phyloP scores from a whole-genome alignment of 2,888 invertebrate genomes.

The Margaritifera margaritifera region DNA sequence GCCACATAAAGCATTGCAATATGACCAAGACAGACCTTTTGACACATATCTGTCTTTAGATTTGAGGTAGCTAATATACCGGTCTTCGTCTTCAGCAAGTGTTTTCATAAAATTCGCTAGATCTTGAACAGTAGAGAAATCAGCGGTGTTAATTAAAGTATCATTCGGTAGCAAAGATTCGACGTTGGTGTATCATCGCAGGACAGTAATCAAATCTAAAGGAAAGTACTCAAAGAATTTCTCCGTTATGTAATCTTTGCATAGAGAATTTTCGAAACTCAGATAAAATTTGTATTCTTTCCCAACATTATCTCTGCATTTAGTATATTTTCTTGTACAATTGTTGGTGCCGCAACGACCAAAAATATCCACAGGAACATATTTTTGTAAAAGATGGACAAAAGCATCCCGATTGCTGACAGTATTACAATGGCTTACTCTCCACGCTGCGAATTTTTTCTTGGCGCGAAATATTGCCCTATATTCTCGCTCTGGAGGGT shows the following conservation, averaged over 20 bases:
- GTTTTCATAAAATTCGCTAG: constrained; percentile 13
- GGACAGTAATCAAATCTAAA: constrained; percentile 57
- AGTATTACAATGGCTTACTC: constrained; percentile 45
- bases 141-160: constrained; percentile 66
- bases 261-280: constrained; percentile 64
- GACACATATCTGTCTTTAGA: constrained; percentile 16
- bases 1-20: constrained; percentile 14
- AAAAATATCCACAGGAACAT: constrained; percentile 37
- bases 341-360: constrained; percentile 34
- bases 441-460: constrained; percentile 37
- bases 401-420: constrained; percentile 34
- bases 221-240: constrained; percentile 56
- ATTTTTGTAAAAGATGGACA: constrained; percentile 26
- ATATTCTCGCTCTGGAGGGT: constrained; percentile 3
- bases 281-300: constrained; percentile 60
- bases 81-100: constrained; percentile 14
- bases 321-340: neutral
- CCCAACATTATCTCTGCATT: constrained; percentile 7
- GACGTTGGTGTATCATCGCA: constrained; percentile 63
- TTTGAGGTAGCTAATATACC: constrained; percentile 20
- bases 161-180: constrained; percentile 53
- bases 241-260: constrained; percentile 65
- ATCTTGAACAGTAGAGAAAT: constrained; percentile 55
- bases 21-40: neutral
- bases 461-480: constrained; percentile 16